These are phyloP conservation scores for Drosophila arizonae DNA, from an alignment of 1,140 invertebrate species.

Conservation along the genomic window DNA sequence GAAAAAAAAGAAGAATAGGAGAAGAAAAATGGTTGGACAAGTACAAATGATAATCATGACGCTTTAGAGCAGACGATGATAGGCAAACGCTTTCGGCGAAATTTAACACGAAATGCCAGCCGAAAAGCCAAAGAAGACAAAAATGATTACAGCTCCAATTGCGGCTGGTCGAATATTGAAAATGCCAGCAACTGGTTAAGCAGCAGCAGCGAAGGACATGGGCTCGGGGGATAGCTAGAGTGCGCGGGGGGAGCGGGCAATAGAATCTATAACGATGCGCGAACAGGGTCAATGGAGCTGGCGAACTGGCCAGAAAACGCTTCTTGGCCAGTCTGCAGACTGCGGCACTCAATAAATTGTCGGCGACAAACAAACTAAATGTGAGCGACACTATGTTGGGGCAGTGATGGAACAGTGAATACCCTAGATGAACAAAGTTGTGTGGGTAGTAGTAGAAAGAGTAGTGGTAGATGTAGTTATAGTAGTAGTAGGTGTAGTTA, in stretches of 20 bases:
- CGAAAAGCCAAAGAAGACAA: constrained; percentile 15
- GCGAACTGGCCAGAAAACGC: constrained; percentile 25
- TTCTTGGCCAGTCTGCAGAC: constrained; percentile 22
- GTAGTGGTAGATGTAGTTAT: too few relatives aligned
- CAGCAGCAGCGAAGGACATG: not conserved
- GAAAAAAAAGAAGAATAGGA: constrained; percentile 1
- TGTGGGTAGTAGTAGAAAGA: too few relatives aligned
- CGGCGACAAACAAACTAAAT: constrained; percentile 12
- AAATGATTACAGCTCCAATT: constrained; percentile 32
- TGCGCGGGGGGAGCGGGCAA: not conserved
- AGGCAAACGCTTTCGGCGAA: constrained; percentile 70
- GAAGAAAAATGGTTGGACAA: constrained; percentile 27
- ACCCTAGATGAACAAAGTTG: not conserved
- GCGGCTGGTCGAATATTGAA: constrained; percentile 26
- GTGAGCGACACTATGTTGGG: too few relatives aligned
- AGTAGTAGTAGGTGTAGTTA: too few relatives aligned
- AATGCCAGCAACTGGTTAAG: constrained; percentile 40
- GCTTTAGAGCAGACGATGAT: constrained; percentile 55
- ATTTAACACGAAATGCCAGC: constrained; percentile 64
- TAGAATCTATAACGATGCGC: constrained; percentile 60
- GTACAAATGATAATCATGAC: constrained; percentile 56
- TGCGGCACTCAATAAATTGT: constrained; percentile 27
- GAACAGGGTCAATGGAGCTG: constrained; percentile 65
- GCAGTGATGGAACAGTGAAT: not conserved
- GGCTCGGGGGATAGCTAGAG: not conserved